Percentiles rank a stretch among this genome's conserved stretches.
phyloP scores from a whole-genome alignment of 2,113 vertebrate genomes.

The Eidolon helvum region DNA sequence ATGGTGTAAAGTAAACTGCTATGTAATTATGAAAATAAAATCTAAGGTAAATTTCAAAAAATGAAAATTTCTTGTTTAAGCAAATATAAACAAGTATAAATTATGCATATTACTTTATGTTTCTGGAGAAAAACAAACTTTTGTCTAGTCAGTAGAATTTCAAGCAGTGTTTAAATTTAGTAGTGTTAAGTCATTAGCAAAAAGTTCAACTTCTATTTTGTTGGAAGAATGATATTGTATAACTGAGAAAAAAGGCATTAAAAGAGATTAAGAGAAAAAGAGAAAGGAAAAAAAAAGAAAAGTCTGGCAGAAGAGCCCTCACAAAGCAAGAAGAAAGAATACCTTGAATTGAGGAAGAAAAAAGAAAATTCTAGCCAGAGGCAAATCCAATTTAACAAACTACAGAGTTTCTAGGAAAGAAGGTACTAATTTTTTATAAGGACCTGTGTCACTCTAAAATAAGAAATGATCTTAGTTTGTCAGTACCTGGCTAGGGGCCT shows the following conservation, averaged over 20 bases:
- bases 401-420: not conserved
- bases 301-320: not conserved
- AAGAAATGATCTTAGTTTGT: not conserved
- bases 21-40: not conserved
- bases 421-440: conserved; percentile 13
- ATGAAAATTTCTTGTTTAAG: not conserved
- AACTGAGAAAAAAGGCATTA: not conserved
- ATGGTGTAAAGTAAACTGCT: not conserved
- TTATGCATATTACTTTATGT: not conserved
- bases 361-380: conserved; percentile 18
- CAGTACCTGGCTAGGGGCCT: not conserved
- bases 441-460: not conserved
- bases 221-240: not conserved
- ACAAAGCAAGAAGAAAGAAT: not conserved
- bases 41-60: conserved; percentile 29
- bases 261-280: not conserved
- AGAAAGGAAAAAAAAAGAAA: not conserved
- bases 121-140: not conserved
- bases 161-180: not conserved
- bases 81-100: conserved; percentile 28
- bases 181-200: not conserved
- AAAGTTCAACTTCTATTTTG: not conserved
- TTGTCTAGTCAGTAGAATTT: conserved; percentile 12
- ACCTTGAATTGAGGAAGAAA: not conserved
- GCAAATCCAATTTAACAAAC: conserved; percentile 6